Conservation (phyloP, 1,140 invertebrate species). For the Penaeus vannamei region DNA sequence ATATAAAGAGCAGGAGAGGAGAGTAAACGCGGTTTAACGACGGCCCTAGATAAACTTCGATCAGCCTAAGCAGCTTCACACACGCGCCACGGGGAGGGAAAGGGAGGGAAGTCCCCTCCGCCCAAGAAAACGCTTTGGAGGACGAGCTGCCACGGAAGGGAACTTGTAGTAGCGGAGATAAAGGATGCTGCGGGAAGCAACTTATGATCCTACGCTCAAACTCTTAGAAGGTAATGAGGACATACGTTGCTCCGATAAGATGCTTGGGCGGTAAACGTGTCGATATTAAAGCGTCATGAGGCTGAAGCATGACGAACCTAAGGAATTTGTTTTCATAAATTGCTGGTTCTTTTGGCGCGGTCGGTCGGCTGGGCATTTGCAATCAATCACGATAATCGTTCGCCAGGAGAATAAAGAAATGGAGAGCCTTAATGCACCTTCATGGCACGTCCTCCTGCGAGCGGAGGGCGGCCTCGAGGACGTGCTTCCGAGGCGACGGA, state of each 20-base stretch:
- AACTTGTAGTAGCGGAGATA: constrained; percentile 56
- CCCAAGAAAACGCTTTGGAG: not conserved
- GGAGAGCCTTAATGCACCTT: too few relatives aligned
- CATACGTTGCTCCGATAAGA: constrained; percentile 61
- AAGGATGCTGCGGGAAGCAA: constrained; percentile 49
- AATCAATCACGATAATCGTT: too few relatives aligned
- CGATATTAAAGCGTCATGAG: constrained; percentile 56
- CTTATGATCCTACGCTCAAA: constrained; percentile 54
- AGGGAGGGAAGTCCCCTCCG: not conserved
- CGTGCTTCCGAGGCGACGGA: too few relatives aligned
- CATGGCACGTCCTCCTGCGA: too few relatives aligned
- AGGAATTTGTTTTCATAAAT: not conserved
- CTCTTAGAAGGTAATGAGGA: constrained; percentile 60
- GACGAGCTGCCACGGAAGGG: constrained; percentile 34
- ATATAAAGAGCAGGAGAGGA: not conserved
- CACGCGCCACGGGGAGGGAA: not conserved
- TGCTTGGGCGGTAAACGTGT: constrained; percentile 59
- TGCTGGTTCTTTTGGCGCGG: too few relatives aligned
- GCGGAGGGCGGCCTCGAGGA: too few relatives aligned
- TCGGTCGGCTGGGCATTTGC: too few relatives aligned
- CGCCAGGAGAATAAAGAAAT: too few relatives aligned
- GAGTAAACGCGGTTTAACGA: not conserved
- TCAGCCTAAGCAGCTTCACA: too few relatives aligned
- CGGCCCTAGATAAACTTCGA: not conserved
- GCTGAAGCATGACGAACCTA: constrained; percentile 39